Percentiles rank a stretch among this genome's conserved stretches.
phyloP scores from a whole-genome alignment of 2,888 invertebrate genomes.

The Ormyrus thymus region DNA sequence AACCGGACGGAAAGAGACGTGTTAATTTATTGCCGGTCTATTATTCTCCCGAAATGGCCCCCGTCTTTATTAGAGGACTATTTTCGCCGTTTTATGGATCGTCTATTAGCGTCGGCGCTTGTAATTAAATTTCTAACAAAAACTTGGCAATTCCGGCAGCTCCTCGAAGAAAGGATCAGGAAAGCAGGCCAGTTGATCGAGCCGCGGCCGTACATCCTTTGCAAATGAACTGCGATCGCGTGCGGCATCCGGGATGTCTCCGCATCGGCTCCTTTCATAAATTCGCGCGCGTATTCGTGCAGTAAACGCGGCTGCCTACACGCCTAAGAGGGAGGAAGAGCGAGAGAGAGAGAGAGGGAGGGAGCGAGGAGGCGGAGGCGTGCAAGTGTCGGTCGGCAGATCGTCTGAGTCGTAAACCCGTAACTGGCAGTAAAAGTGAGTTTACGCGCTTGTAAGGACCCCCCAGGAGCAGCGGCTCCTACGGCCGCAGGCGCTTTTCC shows the following conservation, averaged over 20 bases:
- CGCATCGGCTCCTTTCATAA: slow-evolving; percentile 32
- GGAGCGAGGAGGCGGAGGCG: slow-evolving; percentile 46
- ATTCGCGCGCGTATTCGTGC: slow-evolving; percentile 26
- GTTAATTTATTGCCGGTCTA: no score
- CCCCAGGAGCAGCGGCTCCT: slow-evolving; percentile 63
- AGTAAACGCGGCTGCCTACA: slow-evolving; percentile 22
- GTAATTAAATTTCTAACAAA: no score
- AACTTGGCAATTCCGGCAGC: no score
- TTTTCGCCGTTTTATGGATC: no score
- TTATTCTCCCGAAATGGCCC: no score
- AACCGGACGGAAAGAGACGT: no score
- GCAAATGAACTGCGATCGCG: neutral
- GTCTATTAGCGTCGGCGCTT: no score
- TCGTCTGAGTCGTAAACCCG: slow-evolving; percentile 72
- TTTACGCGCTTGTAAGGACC: slow-evolving; percentile 74
- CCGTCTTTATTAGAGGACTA: no score
- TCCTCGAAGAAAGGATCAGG: no score
- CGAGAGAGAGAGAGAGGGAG: slow-evolving; percentile 49
- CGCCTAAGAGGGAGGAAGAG: slow-evolving; percentile 23
- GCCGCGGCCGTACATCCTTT: no score
- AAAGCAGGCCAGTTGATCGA: no score
- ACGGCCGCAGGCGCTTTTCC: slow-evolving; percentile 1
- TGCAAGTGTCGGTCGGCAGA: slow-evolving; percentile 51
- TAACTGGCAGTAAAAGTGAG: slow-evolving; percentile 74
- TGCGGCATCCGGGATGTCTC: neutral